These are phyloP conservation scores for Formicarius rufipectus DNA, from an alignment of 2,113 vertebrate genomes.

Conservation along the genomic window DNA sequence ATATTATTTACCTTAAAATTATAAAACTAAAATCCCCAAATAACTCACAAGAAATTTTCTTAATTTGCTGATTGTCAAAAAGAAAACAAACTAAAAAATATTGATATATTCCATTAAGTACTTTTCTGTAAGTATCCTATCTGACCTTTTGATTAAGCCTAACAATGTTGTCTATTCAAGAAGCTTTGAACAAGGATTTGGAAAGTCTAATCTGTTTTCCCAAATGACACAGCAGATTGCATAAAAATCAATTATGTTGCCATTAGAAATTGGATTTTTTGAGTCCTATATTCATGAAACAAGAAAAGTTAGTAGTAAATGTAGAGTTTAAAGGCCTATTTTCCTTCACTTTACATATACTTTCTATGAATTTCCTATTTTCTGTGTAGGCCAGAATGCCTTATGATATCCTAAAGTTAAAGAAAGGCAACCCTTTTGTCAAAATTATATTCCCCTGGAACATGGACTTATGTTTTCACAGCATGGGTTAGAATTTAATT, in stretches of 20 bases:
- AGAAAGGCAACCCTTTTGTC: neutral
- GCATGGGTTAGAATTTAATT: neutral
- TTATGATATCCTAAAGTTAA: neutral
- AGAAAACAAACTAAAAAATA: neutral
- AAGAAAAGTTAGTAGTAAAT: neutral
- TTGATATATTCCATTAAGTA: neutral
- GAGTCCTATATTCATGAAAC: neutral
- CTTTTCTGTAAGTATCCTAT: neutral
- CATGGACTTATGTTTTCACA: neutral
- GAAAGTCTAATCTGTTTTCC: conserved; percentile 33
- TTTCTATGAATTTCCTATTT: neutral
- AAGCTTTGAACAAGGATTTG: conserved; percentile 38
- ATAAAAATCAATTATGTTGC: conserved; percentile 5
- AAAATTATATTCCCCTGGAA: neutral
- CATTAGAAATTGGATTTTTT: conserved; percentile 2
- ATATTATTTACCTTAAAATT: neutral
- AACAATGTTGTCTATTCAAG: neutral
- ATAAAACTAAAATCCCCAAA: neutral
- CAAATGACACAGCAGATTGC: neutral
- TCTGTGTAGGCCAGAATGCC: neutral
- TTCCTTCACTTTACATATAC: neutral
- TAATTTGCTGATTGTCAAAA: neutral
- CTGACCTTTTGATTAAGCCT: conserved; percentile 3
- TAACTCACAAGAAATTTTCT: neutral
- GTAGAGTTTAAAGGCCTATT: neutral